Base-by-base conservation (phyloP, 2,113 vertebrate species). In the Leucoraja erinaceus region DNA sequence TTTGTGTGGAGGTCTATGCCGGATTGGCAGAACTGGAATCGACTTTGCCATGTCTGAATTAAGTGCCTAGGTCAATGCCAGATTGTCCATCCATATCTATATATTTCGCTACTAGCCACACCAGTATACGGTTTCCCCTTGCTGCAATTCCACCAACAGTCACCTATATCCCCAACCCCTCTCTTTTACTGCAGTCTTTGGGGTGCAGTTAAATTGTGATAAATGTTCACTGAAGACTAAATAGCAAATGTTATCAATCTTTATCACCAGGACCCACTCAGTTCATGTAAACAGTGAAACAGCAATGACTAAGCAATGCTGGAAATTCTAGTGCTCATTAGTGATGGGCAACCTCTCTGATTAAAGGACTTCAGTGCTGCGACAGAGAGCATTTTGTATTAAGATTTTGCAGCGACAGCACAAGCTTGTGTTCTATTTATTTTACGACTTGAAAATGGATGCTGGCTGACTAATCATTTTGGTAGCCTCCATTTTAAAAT, bases 341-440 rank as follows among this genome's bases (percentile, higher is more conserved):
- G 20, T 72, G 66, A 28, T 74, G 90, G 38, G 10, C 66, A 91
- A 33, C 33, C 66, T 72, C 66, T 91, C 68, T 70, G 90, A 91
- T 91, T 91, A 91, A 91, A 91, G 90, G 90, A 91, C 66, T 91
- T 91, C 54, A 54, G 11, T 47, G 68, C 90, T 70, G 90, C 66
- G 11, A 54, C 90, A 91, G 90, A 54, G 28, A 74, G 18, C 68
- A 91, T 74, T 91, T 91, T 91, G 90, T 47, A 54, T 47, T 18
- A 72, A 91, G 33, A 74, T 91, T 31, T 91, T 74, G 90, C 59
- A 68, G 66, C 33, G 47, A 72, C 90, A 54, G 33, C 33, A 54
- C 90, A 91, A 72, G 90, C 33, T 91, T 91, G 68, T 47, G 72
- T 91, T 91, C 18, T 72, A 68, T 91, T 91, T 91, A 74, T 68